These are phyloP conservation scores for Argyresthia albistria DNA, from an alignment of 2,888 invertebrate genomes.

Conservation along the genomic window DNA sequence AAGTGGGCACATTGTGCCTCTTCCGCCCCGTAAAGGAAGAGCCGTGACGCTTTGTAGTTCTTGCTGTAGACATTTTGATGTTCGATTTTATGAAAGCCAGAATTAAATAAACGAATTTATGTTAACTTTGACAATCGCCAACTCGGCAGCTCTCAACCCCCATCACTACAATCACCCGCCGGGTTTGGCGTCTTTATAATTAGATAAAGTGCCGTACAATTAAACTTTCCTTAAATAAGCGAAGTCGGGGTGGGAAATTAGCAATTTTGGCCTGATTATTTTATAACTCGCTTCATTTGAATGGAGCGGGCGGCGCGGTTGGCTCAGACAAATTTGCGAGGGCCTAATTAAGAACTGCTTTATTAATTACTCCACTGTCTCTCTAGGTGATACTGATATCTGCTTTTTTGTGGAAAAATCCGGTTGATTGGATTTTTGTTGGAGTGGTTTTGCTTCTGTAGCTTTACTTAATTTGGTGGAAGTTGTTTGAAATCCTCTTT, in stretches of 20 bases:
- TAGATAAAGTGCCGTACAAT: slow-evolving; percentile 65
- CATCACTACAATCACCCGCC: background rate
- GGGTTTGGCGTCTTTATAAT: slow-evolving; percentile 50
- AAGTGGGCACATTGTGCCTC: no score
- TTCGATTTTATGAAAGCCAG: no score
- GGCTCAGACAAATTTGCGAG: slow-evolving; percentile 38
- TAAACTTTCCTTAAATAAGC: slow-evolving; percentile 69
- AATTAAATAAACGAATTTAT: no score
- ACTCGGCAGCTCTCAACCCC: background rate
- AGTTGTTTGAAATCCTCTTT: background rate
- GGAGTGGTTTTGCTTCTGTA: background rate
- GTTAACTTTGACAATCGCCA: background rate
- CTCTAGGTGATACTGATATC: slow-evolving; percentile 9
- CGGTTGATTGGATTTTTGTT: background rate
- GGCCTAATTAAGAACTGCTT: slow-evolving; percentile 48
- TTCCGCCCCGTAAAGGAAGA: no score
- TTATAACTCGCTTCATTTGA: slow-evolving; percentile 34
- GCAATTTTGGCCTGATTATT: slow-evolving; percentile 58
- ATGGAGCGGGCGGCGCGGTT: slow-evolving; percentile 17
- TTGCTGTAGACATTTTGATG: no score
- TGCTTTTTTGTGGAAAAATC: background rate
- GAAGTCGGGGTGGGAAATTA: slow-evolving; percentile 56
- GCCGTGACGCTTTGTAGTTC: no score
- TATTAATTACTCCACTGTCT: slow-evolving; percentile 43
- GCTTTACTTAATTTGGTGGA: background rate